Conservation (phyloP, 2,797 vertebrate species). For the Dryobates pubescens region DNA sequence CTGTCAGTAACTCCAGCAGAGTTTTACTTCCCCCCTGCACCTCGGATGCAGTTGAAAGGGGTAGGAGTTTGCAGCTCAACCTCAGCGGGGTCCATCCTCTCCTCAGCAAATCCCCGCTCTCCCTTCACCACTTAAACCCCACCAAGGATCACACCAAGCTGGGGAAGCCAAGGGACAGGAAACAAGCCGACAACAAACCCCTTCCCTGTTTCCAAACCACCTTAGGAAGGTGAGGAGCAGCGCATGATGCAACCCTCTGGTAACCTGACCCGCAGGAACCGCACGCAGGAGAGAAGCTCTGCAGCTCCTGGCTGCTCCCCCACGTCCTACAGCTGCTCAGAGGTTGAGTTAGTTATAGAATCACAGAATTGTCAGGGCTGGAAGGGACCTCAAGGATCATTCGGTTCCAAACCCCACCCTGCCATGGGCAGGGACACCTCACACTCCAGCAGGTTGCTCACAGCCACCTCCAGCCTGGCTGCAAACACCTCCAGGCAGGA, state of each 20-base stretch:
- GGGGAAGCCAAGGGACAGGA: background rate
- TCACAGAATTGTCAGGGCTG: too few species aligned
- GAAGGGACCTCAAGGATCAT: too few species aligned
- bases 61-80: background rate
- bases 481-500: too few species aligned
- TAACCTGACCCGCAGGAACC: background rate
- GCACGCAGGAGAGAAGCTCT: background rate
- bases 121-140: background rate
- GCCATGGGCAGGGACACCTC: too few species aligned
- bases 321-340: background rate
- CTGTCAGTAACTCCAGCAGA: background rate
- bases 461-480: too few species aligned
- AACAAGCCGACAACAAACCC: background rate
- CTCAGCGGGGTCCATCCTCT: background rate
- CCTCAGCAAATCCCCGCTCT: background rate
- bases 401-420: too few species aligned
- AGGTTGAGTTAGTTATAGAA: background rate
- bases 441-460: too few species aligned
- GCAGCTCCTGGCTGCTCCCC: background rate
- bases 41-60: background rate
- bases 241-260: background rate
- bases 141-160: accelerated
- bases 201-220: background rate
- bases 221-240: background rate
- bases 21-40: background rate